Base-by-base conservation (phyloP, 2,797 vertebrate species). In the Sciurus vulgaris region DNA sequence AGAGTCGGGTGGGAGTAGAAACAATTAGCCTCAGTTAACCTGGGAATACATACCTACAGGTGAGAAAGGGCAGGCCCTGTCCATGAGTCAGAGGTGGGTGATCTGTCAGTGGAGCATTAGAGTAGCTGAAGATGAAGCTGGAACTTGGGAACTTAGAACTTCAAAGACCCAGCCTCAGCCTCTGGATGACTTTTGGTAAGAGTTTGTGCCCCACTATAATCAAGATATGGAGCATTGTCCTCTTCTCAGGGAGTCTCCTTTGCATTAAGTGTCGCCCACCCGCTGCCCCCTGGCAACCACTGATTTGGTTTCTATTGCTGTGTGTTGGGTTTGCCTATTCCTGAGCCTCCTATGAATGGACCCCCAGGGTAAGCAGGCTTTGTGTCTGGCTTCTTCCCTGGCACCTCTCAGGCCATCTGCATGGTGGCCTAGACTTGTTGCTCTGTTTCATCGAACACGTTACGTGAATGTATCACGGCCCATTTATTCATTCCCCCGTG, bases 351-450 rank as follows among this genome's bases (percentile, higher is more conserved):
- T 44, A 1, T 1, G 17, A 4, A 2, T 14, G 47, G 38, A 72
- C 20, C 47, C 54, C 33, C 1, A 26, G 47, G 24, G 51, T 5
- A 10, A 28, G 33, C 5, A 3, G 13, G 13, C 0, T 47, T 5
- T 13, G 44, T 10, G 59, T 65, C 74, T 44, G n/a, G 10, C 49
- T 41, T 78, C 38, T 65, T 47, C 7, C 22, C 76, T n/a, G 28
- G 63, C 54, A 22, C 20, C 54, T 56, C 20, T 7, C 54, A 56
- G 20, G 54, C 20, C 54, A 56, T 38, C 28, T 26, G 0, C 33
- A 2, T 14, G 0, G 18, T 11, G 30, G 56, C 38, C 65, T 47
- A 35, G 0, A 6, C 3, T 28, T 7, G 15, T 10, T 51, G 30
- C 33, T 85, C 59, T 7, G 54, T 91, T 41, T 28, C 30, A 49